Percentiles rank a stretch among this genome's conserved stretches.
phyloP scores from a whole-genome alignment of 2,113 vertebrate species.

The Tyrannus savana region DNA sequence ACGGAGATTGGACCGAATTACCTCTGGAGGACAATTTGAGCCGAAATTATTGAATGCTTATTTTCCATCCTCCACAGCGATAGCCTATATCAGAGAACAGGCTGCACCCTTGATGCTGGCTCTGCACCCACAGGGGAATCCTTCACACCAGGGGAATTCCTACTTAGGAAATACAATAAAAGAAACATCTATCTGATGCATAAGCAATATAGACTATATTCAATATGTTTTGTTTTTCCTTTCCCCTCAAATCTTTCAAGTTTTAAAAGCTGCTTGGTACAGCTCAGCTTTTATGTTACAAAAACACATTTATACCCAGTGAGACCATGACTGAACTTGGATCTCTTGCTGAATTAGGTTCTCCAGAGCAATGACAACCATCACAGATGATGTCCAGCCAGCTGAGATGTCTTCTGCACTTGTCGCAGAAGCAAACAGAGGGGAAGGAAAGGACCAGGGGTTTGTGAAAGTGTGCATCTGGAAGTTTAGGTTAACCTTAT shows the following conservation, averaged over 20 bases:
- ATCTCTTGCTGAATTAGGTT: neutral
- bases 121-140: neutral
- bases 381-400: neutral
- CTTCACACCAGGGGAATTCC: neutral
- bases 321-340: neutral
- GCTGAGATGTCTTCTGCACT: neutral
- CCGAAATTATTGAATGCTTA: neutral
- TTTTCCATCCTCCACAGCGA: neutral
- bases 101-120: accelerated
- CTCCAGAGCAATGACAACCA: neutral
- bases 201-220: neutral
- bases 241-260: neutral
- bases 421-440: neutral
- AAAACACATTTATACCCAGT: neutral
- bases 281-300: neutral
- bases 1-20: neutral
- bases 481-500: neutral
- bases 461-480: neutral
- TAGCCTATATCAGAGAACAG: neutral
- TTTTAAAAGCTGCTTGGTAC: neutral
- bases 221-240: neutral
- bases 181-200: neutral
- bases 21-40: neutral
- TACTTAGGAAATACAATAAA: neutral
- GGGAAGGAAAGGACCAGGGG: neutral